Percentiles rank a stretch among this genome's conserved stretches.
Conservation (phyloP, 2,888 invertebrate species). For the Eilema caniola region DNA sequence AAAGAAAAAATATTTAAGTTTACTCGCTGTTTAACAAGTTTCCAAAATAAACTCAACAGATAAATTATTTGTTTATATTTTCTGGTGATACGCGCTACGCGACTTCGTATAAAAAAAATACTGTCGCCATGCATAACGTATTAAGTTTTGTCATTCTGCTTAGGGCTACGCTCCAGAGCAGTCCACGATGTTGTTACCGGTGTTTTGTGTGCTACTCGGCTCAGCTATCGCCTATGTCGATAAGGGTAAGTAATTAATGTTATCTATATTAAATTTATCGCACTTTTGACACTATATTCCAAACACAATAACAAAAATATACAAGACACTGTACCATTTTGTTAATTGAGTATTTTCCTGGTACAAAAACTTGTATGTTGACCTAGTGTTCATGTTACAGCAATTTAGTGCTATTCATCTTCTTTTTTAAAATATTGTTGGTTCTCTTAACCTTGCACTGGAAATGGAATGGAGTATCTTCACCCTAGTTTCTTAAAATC, state of each 20-base stretch:
- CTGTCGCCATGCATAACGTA: too few relatives aligned
- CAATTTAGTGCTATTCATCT: background rate
- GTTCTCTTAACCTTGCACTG: too few relatives aligned
- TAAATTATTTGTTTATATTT: too few relatives aligned
- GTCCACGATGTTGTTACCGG: constrained; percentile 61
- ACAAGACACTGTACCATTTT: background rate
- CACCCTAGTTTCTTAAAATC: too few relatives aligned
- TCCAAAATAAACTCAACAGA: too few relatives aligned
- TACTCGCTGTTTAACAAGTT: too few relatives aligned
- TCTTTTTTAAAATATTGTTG: too few relatives aligned
- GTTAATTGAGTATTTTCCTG: background rate
- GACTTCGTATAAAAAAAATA: too few relatives aligned
- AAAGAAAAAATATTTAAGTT: too few relatives aligned
- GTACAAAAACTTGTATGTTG: background rate
- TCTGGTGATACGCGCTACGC: background rate
- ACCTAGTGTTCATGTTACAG: background rate
- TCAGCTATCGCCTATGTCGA: constrained; percentile 63
- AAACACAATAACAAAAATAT: background rate
- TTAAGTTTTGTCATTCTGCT: constrained; percentile 52
- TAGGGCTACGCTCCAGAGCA: constrained; percentile 53
- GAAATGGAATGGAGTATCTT: too few relatives aligned
- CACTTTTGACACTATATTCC: background rate
- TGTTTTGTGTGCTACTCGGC: constrained; percentile 67
- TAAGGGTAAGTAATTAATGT: constrained; percentile 67
- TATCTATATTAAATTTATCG: constrained; percentile 9